Conservation (phyloP, 2,888 invertebrate genomes). For the Chelonus formosanus region DNA sequence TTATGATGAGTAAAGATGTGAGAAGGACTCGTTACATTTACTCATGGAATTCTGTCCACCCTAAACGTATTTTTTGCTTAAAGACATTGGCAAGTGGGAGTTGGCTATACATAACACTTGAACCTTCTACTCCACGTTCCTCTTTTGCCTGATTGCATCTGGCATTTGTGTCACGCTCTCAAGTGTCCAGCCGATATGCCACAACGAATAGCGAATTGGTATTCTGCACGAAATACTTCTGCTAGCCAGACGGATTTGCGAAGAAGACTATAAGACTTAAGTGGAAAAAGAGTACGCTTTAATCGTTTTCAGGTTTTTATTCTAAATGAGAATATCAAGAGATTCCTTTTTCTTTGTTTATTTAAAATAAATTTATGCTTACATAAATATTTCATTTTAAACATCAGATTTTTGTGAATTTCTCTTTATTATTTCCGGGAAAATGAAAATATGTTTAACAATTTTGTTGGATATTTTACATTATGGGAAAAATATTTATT, state of each 20-base stretch:
- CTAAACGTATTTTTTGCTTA: conserved; percentile 18
- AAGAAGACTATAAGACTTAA: conserved; percentile 42
- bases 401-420: too few species aligned
- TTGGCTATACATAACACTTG: conserved; percentile 10
- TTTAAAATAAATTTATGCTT: too few species aligned
- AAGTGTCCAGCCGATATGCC: conserved; percentile 65
- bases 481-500: too few species aligned
- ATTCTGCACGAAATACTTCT: conserved; percentile 54
- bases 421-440: too few species aligned
- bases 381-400: too few species aligned
- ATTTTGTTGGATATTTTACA: too few species aligned
- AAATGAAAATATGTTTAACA: too few species aligned
- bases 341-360: too few species aligned
- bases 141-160: conserved; percentile 60
- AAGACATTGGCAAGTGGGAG: conserved; percentile 11
- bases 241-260: conserved; percentile 64
- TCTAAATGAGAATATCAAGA: too few species aligned
- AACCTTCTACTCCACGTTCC: conserved; percentile 24
- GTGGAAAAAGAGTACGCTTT: conserved; percentile 5
- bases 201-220: conserved; percentile 61
- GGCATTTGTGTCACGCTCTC: conserved; percentile 65
- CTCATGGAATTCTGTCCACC: conserved; percentile 24
- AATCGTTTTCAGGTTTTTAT: conserved; percentile 19
- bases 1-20: conserved; percentile 11
- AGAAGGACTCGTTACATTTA: conserved; percentile 19